Base-by-base conservation (phyloP, 1,140 invertebrate genomes). In the Drosophila parabipectinata region DNA sequence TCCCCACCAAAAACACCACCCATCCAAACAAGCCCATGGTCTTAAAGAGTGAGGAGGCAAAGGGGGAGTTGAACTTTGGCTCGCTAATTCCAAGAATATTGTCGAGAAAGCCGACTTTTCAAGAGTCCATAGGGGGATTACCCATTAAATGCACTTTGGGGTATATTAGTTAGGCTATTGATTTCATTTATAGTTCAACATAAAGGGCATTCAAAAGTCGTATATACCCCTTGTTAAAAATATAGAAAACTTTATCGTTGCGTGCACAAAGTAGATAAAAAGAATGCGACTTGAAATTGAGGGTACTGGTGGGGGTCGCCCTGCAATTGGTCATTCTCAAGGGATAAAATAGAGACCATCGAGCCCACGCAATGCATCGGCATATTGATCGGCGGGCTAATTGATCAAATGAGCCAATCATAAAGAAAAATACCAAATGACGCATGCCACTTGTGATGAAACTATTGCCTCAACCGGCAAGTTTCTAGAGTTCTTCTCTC, bases 361-460 rank as follows among this genome's bases (percentile, higher is more conserved):
- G 18, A 37, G 9, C 63, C 67, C 67, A 69, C 67, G 67, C 64
- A 57, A 15, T 69, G 44, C 51, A 39, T 30, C 14, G 12, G 39
- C 18, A 26, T 47, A 69, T 68, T 68, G 63, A 69, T 69, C 63
- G 24, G 66, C 64, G 18, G 34, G 48, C 69, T 55, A 73, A 73
- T 73, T 73, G 51, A 73, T 73, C 59, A 37, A 63, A 41, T 30
- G 69, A 62, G n/a, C 37, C 54, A 60, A 60, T 73, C 37, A 24
- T 18, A n/a, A 37, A 37, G 10, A 34, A 10, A 34, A 34, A 34
- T 10, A 5, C 12, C 12, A 32, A 18, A 37, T 73, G 71, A 62
- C 69, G 69, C 68, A 73, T 62, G 56, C 50, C 56, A 72, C 41
- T 34, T 55, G 39, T 73, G 68, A 72, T 14, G 71, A 72, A 72